Evolutionary conservation across 1,140 invertebrate genomes (phyloP).

Genomic region (Achatina immaculata): DNA sequence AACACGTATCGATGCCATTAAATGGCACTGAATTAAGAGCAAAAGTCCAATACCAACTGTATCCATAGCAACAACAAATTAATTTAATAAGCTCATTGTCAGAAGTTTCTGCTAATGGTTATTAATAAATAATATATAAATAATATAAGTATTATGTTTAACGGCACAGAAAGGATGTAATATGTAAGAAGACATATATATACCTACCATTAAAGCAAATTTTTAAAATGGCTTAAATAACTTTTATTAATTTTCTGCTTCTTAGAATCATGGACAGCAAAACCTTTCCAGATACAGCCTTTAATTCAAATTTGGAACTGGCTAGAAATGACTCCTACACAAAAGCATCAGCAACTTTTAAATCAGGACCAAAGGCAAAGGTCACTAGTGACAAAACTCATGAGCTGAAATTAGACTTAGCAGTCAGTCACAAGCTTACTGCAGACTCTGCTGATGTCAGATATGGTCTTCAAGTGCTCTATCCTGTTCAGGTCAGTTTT

Average conservation of each 20-base stretch:
- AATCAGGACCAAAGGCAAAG: slow-evolving; percentile 36
- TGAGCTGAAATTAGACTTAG: neutral
- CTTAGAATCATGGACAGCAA: slow-evolving; percentile 40
- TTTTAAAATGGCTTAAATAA: neutral
- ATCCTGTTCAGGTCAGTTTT: slow-evolving; percentile 18
- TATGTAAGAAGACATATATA: too few relatives aligned
- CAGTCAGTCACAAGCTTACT: neutral
- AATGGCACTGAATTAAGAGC: too few relatives aligned
- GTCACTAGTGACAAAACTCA: neutral
- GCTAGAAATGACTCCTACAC: slow-evolving; percentile 22
- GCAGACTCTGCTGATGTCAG: neutral
- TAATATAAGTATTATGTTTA: too few relatives aligned
- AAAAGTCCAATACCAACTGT: too few relatives aligned
- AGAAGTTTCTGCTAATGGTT: too few relatives aligned
- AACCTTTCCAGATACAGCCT: slow-evolving; percentile 19
- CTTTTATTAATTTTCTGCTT: neutral
- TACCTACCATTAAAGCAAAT: neutral
- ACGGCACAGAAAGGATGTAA: too few relatives aligned
- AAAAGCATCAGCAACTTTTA: neutral
- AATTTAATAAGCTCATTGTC: too few relatives aligned
- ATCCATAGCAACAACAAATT: too few relatives aligned
- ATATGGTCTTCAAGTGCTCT: slow-evolving; percentile 16
- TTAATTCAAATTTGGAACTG: slow-evolving; percentile 28
- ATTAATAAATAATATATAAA: too few relatives aligned
- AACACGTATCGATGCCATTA: too few relatives aligned